Evolutionary conservation across 2,113 vertebrate species (phyloP), one percentile per base, ranked within the genome.

Genomic region (Cyprinodon variegatus): DNA sequence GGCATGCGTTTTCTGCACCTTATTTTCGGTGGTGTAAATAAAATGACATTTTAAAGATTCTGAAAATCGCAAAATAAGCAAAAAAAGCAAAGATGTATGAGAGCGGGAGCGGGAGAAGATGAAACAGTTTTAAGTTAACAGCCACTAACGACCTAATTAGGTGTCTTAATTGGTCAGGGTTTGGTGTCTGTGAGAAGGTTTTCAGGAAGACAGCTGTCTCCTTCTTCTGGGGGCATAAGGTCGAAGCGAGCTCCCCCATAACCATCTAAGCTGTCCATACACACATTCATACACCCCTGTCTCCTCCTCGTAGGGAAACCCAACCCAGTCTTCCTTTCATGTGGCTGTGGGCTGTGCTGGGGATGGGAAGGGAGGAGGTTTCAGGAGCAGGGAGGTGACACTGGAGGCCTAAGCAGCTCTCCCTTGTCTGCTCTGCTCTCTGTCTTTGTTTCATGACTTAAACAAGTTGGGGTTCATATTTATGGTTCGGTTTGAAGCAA

Each of bases 261-360:
- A 86, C 79, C 48, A 84, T 68, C 83, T 67, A 62, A 77, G 62
- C 61, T 37, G 2, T 83, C 72, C 38, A 50, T 45, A 75, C 38
- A 64, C 70, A 74, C 67, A 65, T 22, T 48, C 76, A 63, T 20
- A 71, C 77, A 50, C 82, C 53, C 70, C n/a, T 61, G 79, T 79
- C 88, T 87, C 85, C 65, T 77, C 77, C 86, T 83, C 90, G 89
- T 87, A 89, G 91, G 87, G 84, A 81, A 86, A 76, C 88, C 88
- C 88, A 90, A 68, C 86, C 89, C 89, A 89, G 78, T 63, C 20
- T 74, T 68, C 61, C 80, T 91, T 92, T 94, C 63, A 92, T 89
- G 91, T 91, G 90, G 93, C 79, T 85, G 63, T 11, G 82, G 84
- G 64, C 60, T 75, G 45, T 61, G 17, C 65, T 59, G 40, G 79